These are phyloP conservation scores for Mesochorus sp. DNA, from an alignment of 2,888 invertebrate genomes.

Conservation along the genomic window DNA sequence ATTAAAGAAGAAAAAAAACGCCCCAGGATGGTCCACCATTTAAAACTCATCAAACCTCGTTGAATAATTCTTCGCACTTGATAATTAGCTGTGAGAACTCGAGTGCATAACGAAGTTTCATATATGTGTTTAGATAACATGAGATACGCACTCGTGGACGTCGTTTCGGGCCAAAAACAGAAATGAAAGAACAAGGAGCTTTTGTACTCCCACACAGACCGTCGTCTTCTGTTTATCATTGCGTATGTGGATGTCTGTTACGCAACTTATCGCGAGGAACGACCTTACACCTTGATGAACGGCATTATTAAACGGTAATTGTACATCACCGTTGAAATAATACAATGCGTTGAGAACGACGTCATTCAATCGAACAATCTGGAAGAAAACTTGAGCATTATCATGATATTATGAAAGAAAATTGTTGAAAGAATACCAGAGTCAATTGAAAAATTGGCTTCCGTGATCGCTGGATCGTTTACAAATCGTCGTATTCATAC, in stretches of 20 bases:
- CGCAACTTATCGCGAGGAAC: slow-evolving; percentile 20
- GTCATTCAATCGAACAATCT: neutral
- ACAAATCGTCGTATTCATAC: too few relatives aligned
- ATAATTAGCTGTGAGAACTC: slow-evolving; percentile 40
- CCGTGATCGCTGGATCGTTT: too few relatives aligned
- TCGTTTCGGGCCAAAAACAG: neutral
- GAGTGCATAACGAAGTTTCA: neutral
- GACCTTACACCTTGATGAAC: slow-evolving; percentile 22
- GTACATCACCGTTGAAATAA: slow-evolving; percentile 5
- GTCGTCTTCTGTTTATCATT: too few relatives aligned
- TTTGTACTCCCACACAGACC: neutral
- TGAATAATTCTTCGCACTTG: slow-evolving; percentile 40
- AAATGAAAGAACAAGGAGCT: neutral
- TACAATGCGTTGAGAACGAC: too few relatives aligned
- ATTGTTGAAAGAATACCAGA: too few relatives aligned
- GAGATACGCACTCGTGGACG: too few relatives aligned
- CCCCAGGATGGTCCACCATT: slow-evolving; percentile 25
- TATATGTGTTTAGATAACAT: neutral
- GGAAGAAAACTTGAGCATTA: neutral
- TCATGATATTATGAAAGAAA: too few relatives aligned
- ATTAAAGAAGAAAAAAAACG: neutral
- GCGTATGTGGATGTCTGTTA: neutral
- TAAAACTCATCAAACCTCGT: slow-evolving; percentile 33
- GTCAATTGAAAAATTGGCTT: too few relatives aligned
- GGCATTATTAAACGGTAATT: slow-evolving; percentile 24